Evolutionary conservation across 2,113 vertebrate genomes (phyloP).

Genomic region (Camelus bactrianus): DNA sequence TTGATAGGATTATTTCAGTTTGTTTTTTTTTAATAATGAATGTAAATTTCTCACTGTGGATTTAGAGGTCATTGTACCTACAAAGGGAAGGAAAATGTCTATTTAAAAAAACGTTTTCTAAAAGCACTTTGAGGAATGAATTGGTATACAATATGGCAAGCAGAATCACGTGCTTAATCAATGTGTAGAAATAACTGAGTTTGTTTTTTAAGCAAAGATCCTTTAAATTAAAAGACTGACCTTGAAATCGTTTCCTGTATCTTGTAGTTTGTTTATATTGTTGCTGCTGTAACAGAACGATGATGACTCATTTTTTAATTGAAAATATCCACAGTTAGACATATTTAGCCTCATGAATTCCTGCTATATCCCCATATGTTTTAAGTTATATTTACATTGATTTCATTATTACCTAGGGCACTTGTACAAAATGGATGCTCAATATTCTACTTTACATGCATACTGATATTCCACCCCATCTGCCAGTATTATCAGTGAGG

Average conservation of each 20-base stretch:
- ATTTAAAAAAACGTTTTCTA: slow-evolving; percentile 9
- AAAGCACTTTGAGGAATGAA: not conserved
- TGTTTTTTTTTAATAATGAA: not conserved
- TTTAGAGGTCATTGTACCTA: not conserved
- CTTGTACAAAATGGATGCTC: not conserved
- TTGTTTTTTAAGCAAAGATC: slow-evolving; percentile 7
- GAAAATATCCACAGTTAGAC: not conserved
- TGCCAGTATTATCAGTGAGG: not conserved
- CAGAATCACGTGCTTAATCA: not conserved
- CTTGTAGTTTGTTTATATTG: not conserved
- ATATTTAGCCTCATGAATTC: not conserved
- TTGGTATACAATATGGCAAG: not conserved
- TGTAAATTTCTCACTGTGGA: not conserved
- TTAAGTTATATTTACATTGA: not conserved
- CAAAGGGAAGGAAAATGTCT: slow-evolving; percentile 9
- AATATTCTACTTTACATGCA: not conserved
- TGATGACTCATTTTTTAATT: not conserved
- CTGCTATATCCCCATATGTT: not conserved
- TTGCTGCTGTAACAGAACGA: not conserved
- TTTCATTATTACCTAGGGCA: not conserved
- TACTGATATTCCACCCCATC: not conserved
- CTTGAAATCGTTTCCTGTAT: not conserved
- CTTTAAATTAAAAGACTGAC: not conserved
- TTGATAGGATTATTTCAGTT: not conserved
- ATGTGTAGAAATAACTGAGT: not conserved